A percentile compares a stretch with the other conserved stretches of the same genome.
These are phyloP conservation scores for Suricata suricatta DNA, from an alignment of 2,113 vertebrate genomes.

Conservation along the genomic window DNA sequence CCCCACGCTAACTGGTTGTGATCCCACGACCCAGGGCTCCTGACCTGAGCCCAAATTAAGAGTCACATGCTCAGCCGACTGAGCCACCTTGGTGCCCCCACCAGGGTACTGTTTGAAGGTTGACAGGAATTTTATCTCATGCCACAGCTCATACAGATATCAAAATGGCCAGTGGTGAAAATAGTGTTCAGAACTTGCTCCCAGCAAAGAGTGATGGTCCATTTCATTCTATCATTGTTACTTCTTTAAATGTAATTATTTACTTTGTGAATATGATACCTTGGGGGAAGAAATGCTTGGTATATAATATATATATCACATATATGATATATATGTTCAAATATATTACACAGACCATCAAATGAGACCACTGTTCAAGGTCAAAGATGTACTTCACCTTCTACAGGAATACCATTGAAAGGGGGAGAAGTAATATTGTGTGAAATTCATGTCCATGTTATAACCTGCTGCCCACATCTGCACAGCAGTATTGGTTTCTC, in stretches of 20 bases:
- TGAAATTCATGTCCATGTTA: background rate
- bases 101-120: conserved; percentile 85
- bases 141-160: conserved; percentile 87
- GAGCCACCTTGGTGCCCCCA: no score
- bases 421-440: background rate
- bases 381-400: conserved; percentile 75
- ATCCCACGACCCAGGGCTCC: no score
- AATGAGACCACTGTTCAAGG: conserved; percentile 73
- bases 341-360: conserved; percentile 80
- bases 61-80: no score
- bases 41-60: no score
- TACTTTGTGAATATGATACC: conserved; percentile 89
- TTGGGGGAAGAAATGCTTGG: conserved; percentile 89
- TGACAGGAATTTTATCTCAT: conserved; percentile 88
- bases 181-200: conserved; percentile 54
- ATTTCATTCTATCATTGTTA: conserved; percentile 83
- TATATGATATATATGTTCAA: conserved; percentile 87
- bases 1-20: no score
- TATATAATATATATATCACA: conserved; percentile 26
- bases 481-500: background rate
- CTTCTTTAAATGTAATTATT: conserved; percentile 90
- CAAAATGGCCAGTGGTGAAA: conserved; percentile 83
- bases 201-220: conserved; percentile 71
- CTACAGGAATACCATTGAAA: conserved; percentile 74
- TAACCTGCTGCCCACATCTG: background rate